A percentile compares a stretch with the other conserved stretches of the same genome.
Conservation (phyloP, 1,140 invertebrate species). For the Portunus trituberculatus region DNA sequence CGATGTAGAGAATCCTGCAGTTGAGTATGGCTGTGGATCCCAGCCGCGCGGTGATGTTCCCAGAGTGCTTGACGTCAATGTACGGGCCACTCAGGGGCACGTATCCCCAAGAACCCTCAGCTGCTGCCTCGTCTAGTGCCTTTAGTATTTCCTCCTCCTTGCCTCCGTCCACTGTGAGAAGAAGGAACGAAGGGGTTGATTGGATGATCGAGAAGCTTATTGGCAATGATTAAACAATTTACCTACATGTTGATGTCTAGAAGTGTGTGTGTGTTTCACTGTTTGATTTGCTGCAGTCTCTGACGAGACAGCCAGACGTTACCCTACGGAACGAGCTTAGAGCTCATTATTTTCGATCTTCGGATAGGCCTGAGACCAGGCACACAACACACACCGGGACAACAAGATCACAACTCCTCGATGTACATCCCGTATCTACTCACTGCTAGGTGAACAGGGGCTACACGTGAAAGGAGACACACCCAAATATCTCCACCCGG, state of each 20-base stretch:
- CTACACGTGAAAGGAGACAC: too few species aligned
- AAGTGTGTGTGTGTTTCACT: background rate
- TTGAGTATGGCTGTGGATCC: slow-evolving; percentile 92
- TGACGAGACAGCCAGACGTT: too few species aligned
- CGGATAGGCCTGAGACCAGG: too few species aligned
- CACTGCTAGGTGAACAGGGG: too few species aligned
- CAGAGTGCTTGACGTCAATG: slow-evolving; percentile 88
- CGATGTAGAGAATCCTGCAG: slow-evolving; percentile 91
- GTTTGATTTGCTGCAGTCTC: too few species aligned
- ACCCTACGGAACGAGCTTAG: too few species aligned
- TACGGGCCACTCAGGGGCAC: slow-evolving; percentile 82
- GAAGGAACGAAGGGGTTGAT: background rate
- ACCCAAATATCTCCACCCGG: too few species aligned
- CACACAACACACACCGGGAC: too few species aligned
- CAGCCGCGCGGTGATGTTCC: slow-evolving; percentile 90
- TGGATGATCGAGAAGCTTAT: background rate
- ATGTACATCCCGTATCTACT: too few species aligned
- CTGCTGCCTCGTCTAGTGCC: slow-evolving; percentile 74
- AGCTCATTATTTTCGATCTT: too few species aligned
- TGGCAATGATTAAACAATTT: background rate
- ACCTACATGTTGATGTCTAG: background rate
- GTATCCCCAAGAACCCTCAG: slow-evolving; percentile 74
- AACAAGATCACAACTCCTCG: too few species aligned
- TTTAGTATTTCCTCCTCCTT: slow-evolving; percentile 74
- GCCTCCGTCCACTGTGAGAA: slow-evolving; percentile 71